Base-by-base conservation (phyloP, 2,888 invertebrate genomes). In the Chorisops tibialis region DNA sequence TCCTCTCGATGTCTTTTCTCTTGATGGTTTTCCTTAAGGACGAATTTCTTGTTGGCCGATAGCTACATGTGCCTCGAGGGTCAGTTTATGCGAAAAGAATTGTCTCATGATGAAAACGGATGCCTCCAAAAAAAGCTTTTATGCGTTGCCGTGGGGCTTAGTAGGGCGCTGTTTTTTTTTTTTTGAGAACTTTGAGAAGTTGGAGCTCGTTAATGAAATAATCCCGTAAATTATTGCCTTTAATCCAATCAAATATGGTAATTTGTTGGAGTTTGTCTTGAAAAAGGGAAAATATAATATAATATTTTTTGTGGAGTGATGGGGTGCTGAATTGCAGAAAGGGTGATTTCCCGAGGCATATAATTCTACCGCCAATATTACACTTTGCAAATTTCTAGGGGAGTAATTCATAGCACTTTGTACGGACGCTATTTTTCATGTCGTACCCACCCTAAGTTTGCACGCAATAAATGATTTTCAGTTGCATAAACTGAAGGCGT, bases 201-300 rank as follows among this genome's bases (percentile, higher is more conserved):
- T 30, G 43, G 21, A 16, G 19, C 22, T n/a, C 22, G 11, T 35
- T 51, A 61, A 61, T 61, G 52, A 52, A 41, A 61, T 61, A 61
- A 61, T 61, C 51, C 35, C 37, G 51, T 61, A 61, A 61, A 61
- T 61, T 43, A 61, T 51, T 51, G 30, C 51, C 30, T 30, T 18
- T 60, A 61, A 61, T 61, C 61, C 61, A 61, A 61, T 61, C 61
- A 61, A 61, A 45, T 61, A 61, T 61, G 51, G 51, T 61, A 61
- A 61, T 61, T 61, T 51, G 41, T 30, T 18, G 49, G 16, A 19
- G 45, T 56, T 14, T 30, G 30, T 43, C 41, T 39, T 4, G 4
- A 14, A 54, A 39, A 21, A 41, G 14, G 41, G 38, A 16, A 35
- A 6, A 14, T 12, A 24, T 16, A 24, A 16, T 30, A 43, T 12